Evolutionary conservation across 2,113 vertebrate species (phyloP).

Genomic region (Indicator indicator): DNA sequence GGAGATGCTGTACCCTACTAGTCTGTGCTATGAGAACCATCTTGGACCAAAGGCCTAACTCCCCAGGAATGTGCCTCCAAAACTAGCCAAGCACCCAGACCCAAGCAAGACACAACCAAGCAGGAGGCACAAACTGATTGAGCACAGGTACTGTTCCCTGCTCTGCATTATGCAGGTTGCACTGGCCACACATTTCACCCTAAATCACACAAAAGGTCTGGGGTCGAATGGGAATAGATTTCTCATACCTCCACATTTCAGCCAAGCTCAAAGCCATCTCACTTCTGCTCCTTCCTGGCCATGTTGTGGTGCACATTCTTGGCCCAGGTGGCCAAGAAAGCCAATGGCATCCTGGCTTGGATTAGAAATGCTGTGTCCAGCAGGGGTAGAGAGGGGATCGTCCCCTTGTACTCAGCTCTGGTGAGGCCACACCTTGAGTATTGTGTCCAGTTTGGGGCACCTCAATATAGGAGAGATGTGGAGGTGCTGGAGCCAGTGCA

Average conservation of each 20-base stretch:
- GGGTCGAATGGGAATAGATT: accelerated
- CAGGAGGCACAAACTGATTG: neutral
- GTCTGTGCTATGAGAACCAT: neutral
- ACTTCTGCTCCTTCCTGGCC: neutral
- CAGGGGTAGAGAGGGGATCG: too few relatives aligned
- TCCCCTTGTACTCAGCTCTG: too few relatives aligned
- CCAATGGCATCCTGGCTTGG: too few relatives aligned
- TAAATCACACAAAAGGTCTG: neutral
- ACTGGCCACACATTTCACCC: neutral
- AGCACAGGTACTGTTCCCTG: neutral
- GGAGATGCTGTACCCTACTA: neutral
- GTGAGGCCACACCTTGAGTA: too few relatives aligned
- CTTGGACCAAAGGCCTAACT: neutral
- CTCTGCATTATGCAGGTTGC: neutral
- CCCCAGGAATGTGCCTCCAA: neutral
- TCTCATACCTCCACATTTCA: neutral
- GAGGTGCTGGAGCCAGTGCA: too few relatives aligned
- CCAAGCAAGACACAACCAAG: neutral
- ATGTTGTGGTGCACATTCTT: accelerated
- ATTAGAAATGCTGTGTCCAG: too few relatives aligned
- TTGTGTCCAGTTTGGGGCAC: too few relatives aligned
- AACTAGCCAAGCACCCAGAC: neutral
- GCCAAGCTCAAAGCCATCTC: neutral
- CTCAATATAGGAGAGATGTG: too few relatives aligned
- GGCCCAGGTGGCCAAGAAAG: too few relatives aligned